These are phyloP conservation scores for Meandrina meandrites DNA, from an alignment of 92 coral and sea anemone genomes.

Conservation along the genomic window DNA sequence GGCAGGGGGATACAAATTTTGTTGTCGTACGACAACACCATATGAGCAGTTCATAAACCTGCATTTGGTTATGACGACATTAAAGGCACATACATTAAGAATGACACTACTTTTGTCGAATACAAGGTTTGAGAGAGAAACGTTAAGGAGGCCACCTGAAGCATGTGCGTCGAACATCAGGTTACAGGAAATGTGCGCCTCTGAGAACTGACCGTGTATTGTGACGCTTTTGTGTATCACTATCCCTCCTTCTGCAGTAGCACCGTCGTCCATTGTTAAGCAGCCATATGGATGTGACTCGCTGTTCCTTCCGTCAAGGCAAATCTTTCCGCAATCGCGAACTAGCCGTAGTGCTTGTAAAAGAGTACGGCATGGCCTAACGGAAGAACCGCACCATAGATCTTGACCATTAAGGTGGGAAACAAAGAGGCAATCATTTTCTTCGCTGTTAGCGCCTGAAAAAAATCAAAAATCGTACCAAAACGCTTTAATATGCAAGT, in stretches of 20 bases:
- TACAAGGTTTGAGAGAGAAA: conserved; percentile 4
- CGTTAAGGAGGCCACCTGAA: not conserved
- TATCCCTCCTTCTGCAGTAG: too few species aligned
- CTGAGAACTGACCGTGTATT: conserved; percentile 1
- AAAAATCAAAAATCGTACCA: too few species aligned
- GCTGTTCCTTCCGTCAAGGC: conserved; percentile 11
- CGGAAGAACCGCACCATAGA: not conserved
- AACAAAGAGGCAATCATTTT: conserved; percentile 3
- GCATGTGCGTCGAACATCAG: not conserved
- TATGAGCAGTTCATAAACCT: not conserved
- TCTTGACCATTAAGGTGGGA: conserved; percentile 7
- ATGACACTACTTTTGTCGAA: not conserved
- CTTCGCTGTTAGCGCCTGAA: not conserved
- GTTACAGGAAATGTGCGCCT: not conserved
- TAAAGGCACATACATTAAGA: not conserved
- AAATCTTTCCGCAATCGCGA: conserved; percentile 15
- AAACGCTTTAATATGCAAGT: too few species aligned
- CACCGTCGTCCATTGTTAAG: not conserved
- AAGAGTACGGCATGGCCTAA: conserved; percentile 4
- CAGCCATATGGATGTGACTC: conserved; percentile 16
- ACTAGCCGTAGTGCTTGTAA: not conserved
- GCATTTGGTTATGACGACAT: conserved; percentile 1
- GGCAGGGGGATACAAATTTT: not conserved
- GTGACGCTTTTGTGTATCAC: not conserved
- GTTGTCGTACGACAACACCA: not conserved